Conservation (phyloP, 2,797 vertebrate species). For the Danio tinwini region DNA sequence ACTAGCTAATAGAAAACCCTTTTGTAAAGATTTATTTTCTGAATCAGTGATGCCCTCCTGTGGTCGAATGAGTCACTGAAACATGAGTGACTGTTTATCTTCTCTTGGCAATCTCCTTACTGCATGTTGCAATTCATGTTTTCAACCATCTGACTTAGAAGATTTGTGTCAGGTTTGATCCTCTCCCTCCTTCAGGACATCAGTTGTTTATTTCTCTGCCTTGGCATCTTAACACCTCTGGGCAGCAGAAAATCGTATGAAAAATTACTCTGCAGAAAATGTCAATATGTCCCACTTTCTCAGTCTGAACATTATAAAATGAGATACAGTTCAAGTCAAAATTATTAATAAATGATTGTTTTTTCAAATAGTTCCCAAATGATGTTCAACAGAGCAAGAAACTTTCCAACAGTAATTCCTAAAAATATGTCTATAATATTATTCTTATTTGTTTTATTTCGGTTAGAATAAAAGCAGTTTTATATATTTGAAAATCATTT, state of each 20-base stretch:
- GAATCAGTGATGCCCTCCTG: slow-evolving; percentile 30
- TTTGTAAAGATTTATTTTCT: slow-evolving; percentile 5
- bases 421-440: too few species aligned
- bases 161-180: slow-evolving; percentile 22
- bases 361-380: too few species aligned
- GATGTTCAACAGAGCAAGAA: too few species aligned
- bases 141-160: not conserved
- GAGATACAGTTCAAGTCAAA: too few species aligned
- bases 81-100: not conserved
- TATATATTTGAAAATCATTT: too few species aligned
- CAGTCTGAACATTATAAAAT: not conserved
- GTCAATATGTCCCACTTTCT: not conserved
- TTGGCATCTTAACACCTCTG: not conserved
- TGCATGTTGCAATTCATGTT: slow-evolving; percentile 22
- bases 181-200: not conserved
- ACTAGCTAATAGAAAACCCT: not conserved
- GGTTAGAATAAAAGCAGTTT: too few species aligned
- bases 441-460: too few species aligned
- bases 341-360: too few species aligned
- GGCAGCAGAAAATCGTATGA: not conserved
- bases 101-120: not conserved
- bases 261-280: slow-evolving; percentile 3
- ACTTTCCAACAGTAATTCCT: too few species aligned
- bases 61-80: slow-evolving; percentile 38
- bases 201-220: slow-evolving; percentile 6